phyloP scores from a whole-genome alignment of 2,797 vertebrate genomes.

The Rhinoraja longicauda region DNA sequence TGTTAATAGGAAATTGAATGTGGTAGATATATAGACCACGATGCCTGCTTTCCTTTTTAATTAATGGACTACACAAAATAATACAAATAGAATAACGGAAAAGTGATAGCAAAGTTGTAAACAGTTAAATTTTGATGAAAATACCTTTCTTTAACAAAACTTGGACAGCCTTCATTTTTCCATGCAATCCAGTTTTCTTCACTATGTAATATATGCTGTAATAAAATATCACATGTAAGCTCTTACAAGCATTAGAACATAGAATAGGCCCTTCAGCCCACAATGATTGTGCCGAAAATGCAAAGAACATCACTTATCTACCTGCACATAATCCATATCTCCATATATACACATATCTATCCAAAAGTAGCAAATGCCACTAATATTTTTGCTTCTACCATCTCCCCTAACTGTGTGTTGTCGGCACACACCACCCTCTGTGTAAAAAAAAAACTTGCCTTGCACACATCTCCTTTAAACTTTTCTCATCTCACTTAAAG shows the following conservation, averaged over 20 bases:
- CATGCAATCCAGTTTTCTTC: slow-evolving; percentile 98
- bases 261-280: no score
- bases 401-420: no score
- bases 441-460: no score
- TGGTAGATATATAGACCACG: not conserved
- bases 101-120: slow-evolving; percentile 45
- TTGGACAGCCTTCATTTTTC: slow-evolving; percentile 97
- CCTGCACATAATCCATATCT: no score
- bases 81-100: not conserved
- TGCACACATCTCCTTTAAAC: no score
- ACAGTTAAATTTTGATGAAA: not conserved
- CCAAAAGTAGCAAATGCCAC: no score
- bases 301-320: no score
- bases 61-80: not conserved
- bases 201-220: slow-evolving; percentile 88
- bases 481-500: no score
- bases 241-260: not conserved
- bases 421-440: no score
- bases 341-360: no score
- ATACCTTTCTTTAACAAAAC: slow-evolving; percentile 97
- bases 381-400: no score
- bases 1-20: not conserved
- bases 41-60: not conserved
- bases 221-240: slow-evolving; percentile 41
- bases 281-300: no score